Conservation (phyloP, 2,797 vertebrate genomes). For the Anas bernieri region DNA sequence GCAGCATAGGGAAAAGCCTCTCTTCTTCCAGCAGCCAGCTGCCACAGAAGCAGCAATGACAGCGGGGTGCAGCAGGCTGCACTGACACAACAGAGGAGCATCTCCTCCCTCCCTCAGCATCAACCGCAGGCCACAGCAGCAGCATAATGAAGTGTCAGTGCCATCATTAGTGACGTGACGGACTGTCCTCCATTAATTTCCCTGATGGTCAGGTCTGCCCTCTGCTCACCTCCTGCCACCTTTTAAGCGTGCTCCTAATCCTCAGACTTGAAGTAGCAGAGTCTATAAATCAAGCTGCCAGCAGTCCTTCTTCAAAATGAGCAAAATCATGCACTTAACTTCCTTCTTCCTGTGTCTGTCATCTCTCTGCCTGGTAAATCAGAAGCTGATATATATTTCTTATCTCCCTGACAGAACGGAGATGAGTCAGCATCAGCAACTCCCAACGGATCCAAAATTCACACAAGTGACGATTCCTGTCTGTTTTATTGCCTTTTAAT, state of each 20-base stretch:
- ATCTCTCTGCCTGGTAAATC: neutral
- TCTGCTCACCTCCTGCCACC: neutral
- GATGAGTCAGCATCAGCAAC: neutral
- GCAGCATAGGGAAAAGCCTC: neutral
- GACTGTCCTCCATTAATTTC: conserved; percentile 2
- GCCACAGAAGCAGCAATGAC: neutral
- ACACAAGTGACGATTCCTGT: neutral
- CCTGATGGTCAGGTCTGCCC: conserved; percentile 31
- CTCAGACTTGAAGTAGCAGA: neutral
- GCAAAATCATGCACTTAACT: neutral
- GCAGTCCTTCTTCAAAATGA: neutral
- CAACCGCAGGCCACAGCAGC: neutral
- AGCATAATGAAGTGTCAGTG: neutral
- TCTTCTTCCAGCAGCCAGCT: neutral
- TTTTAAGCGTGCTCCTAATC: neutral
- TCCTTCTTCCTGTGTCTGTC: neutral
- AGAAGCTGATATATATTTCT: neutral
- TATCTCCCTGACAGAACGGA: neutral
- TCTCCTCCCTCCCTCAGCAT: neutral
- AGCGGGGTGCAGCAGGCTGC: neutral
- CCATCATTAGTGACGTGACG: neutral
- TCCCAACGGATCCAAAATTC: neutral
- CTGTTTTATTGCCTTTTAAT: neutral
- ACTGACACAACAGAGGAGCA: neutral
- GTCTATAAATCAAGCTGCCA: neutral